phyloP scores from a whole-genome alignment of 2,797 vertebrate species.

The Urocyon cinereoargenteus region DNA sequence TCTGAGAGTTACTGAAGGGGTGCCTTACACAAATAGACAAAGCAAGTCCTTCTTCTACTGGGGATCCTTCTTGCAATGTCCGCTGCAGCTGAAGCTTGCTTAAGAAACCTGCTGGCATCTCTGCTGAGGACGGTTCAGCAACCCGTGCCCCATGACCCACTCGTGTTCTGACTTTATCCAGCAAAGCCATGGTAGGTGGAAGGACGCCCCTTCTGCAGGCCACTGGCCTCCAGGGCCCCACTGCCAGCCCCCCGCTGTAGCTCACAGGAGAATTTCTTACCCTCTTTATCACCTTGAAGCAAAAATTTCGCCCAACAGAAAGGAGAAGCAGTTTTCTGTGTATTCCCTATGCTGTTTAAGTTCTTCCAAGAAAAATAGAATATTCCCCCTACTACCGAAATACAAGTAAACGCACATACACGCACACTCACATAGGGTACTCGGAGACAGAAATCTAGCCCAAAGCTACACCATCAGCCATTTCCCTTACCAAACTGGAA shows the following conservation, averaged over 20 bases:
- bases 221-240: neutral
- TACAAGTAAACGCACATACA: neutral
- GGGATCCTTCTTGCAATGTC: neutral
- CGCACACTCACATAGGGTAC: neutral
- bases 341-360: neutral
- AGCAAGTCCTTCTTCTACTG: neutral
- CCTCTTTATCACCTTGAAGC: neutral
- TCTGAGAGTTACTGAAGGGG: neutral
- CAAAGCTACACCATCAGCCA: neutral
- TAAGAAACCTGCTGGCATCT: neutral
- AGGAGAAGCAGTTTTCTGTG: neutral
- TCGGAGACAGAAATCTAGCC: conserved; percentile 2
- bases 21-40: neutral
- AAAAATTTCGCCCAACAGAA: neutral
- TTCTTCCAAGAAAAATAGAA: conserved; percentile 7
- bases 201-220: neutral
- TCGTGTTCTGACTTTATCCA: neutral
- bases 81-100: neutral
- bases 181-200: neutral
- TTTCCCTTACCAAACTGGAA: neutral
- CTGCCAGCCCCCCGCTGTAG: neutral
- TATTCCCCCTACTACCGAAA: neutral
- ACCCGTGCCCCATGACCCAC: neutral
- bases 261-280: neutral
- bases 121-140: neutral